Conservation (phyloP, 2,888 invertebrate species). For the Sphaeridia pumilis region DNA sequence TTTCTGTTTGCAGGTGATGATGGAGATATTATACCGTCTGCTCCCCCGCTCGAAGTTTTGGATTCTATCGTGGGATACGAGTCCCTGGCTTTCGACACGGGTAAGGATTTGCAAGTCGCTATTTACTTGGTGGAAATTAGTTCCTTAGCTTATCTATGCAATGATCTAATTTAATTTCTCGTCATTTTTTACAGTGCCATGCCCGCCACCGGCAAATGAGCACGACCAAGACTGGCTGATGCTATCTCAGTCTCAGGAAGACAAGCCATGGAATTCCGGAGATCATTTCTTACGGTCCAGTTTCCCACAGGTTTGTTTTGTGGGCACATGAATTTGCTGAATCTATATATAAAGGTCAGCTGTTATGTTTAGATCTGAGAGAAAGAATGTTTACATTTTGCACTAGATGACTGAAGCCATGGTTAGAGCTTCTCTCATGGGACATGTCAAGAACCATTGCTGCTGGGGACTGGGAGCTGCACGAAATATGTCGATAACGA, state of each 20-base stretch:
- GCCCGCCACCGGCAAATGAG: conserved; percentile 36
- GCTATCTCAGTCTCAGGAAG: conserved; percentile 17
- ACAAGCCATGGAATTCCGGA: conserved; percentile 27
- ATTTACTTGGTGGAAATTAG: no score
- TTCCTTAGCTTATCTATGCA: no score
- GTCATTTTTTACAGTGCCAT: no score
- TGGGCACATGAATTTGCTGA: no score
- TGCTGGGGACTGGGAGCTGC: conserved; percentile 45
- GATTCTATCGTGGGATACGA: conserved; percentile 43
- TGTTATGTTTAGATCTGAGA: no score
- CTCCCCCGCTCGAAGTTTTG: conserved; percentile 43
- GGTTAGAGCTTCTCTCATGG: conserved; percentile 42
- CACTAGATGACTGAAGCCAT: conserved; percentile 36
- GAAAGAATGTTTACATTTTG: conserved; percentile 8
- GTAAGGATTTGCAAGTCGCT: no score
- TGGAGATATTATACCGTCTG: conserved; percentile 36
- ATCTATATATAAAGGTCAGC: no score
- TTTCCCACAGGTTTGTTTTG: conserved; percentile 30
- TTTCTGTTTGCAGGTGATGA: conserved; percentile 37
- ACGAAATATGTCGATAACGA: conserved; percentile 42
- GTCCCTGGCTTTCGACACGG: conserved; percentile 41
- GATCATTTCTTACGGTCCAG: conserved; percentile 23
- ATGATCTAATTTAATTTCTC: no score
- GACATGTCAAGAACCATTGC: conserved; percentile 42
- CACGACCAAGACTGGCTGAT: conserved; percentile 14